A percentile compares a stretch with the other conserved stretches of the same genome.
Conservation (phyloP, 2,797 vertebrate genomes). For the Oophaga sylvatica region DNA sequence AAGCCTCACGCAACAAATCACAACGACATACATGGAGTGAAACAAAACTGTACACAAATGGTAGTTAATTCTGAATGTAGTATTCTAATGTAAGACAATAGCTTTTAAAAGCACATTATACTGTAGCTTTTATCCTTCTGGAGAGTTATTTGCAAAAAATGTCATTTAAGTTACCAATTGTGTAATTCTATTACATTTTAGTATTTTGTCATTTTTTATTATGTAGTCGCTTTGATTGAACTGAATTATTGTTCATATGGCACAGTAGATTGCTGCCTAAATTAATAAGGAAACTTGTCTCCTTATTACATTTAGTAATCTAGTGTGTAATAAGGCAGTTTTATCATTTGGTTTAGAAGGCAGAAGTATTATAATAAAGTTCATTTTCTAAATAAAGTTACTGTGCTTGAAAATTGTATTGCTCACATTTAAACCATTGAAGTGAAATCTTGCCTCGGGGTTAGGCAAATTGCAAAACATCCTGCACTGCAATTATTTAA, state of each 20-base stretch:
- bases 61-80: too few relatives aligned
- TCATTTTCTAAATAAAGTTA: not conserved
- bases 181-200: too few relatives aligned
- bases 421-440: not conserved
- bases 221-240: not conserved
- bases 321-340: not conserved
- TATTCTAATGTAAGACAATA: too few relatives aligned
- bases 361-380: not conserved
- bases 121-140: too few relatives aligned
- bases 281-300: not conserved
- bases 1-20: too few relatives aligned
- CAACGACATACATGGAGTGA: too few relatives aligned
- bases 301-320: not conserved
- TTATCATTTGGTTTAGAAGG: not conserved
- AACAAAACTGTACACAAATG: too few relatives aligned
- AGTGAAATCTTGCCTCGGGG: conserved; percentile 4
- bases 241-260: not conserved
- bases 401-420: not conserved
- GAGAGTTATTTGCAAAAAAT: too few relatives aligned
- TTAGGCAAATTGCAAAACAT: conserved; percentile 23
- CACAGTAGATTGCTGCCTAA: not conserved
- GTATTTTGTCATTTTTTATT: not conserved
- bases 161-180: too few relatives aligned
- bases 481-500: conserved; percentile 8
- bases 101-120: too few relatives aligned